Evolutionary conservation across 2,113 vertebrate genomes (phyloP).

Genomic region (Brachypteracias leptosomus): DNA sequence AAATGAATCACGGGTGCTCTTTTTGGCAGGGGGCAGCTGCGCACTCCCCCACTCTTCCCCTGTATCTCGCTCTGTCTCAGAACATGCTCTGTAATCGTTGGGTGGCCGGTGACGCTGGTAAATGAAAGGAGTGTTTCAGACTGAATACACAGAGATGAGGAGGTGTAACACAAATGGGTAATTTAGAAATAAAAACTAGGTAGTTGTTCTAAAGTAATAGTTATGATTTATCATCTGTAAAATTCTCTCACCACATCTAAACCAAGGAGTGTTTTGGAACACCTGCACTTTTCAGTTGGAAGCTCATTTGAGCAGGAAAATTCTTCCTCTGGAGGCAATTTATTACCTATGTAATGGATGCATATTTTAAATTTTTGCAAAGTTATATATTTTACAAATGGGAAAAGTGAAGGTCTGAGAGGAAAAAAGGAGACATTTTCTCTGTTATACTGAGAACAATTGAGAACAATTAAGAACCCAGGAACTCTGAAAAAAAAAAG

Average conservation of each 20-base stretch:
- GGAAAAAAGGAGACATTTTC: neutral
- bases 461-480: neutral
- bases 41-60: neutral
- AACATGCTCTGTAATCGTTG: neutral
- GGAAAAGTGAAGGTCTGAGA: neutral
- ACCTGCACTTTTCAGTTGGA: constrained; percentile 33
- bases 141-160: neutral
- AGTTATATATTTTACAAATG: neutral
- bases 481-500: neutral
- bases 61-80: neutral
- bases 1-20: accelerated
- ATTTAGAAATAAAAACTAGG: constrained; percentile 25
- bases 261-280: constrained; percentile 1
- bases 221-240: constrained; percentile 30
- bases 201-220: constrained; percentile 14
- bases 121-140: neutral
- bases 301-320: constrained; percentile 20
- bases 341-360: constrained; percentile 19
- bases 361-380: neutral
- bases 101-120: neutral
- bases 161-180: neutral
- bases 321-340: constrained; percentile 25
- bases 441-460: neutral
- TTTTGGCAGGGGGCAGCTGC: accelerated
- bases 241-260: constrained; percentile 38